phyloP scores from a whole-genome alignment of 1,140 invertebrate genomes.

The Drosophila bocki region DNA sequence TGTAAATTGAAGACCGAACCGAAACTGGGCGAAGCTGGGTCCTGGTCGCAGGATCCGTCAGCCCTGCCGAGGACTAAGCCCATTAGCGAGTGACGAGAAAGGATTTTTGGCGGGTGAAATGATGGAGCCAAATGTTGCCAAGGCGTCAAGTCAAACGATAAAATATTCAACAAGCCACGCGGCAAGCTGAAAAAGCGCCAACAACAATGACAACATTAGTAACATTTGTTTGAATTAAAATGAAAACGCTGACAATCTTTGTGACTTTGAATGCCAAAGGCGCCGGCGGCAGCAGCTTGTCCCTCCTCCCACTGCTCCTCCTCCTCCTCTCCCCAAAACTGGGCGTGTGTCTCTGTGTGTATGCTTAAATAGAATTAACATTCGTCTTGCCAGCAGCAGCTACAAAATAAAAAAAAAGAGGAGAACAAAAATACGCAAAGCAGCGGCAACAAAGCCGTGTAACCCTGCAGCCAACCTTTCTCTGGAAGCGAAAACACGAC shows the following conservation, averaged over 20 bases:
- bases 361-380: constrained; percentile 82
- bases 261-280: constrained; percentile 78
- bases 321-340: background rate
- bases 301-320: background rate
- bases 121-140: constrained; percentile 79
- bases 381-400: constrained; percentile 71
- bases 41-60: background rate
- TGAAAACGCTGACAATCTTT: constrained; percentile 82
- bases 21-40: background rate
- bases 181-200: constrained; percentile 38
- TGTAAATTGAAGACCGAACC: constrained; percentile 30
- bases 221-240: constrained; percentile 85
- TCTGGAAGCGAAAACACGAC: constrained; percentile 67
- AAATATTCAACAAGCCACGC: constrained; percentile 74
- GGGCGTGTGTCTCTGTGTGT: constrained; percentile 27
- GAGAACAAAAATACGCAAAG: constrained; percentile 16
- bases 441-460: constrained; percentile 49
- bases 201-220: constrained; percentile 80
- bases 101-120: constrained; percentile 66
- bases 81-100: constrained; percentile 71
- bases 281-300: constrained; percentile 66
- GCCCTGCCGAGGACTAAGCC: constrained; percentile 38
- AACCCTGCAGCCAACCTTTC: constrained; percentile 68
- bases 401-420: constrained; percentile 17
- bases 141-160: constrained; percentile 79